A percentile compares a stretch with the other conserved stretches of the same genome.
Evolutionary conservation across 2,113 vertebrate species (phyloP).

Genomic region (Oryzias curvinotus): DNA sequence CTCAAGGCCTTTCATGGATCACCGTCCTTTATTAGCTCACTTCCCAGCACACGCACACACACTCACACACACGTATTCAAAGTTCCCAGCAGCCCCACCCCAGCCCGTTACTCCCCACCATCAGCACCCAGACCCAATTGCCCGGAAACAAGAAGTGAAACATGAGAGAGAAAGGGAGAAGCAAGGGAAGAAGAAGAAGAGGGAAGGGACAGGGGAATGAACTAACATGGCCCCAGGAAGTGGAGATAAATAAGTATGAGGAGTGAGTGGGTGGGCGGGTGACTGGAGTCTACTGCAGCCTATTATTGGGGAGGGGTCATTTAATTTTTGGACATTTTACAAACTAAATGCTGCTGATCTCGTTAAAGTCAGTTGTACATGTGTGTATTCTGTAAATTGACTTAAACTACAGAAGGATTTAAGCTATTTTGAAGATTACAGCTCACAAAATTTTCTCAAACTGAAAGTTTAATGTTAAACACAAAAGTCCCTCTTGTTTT

Average conservation of each 20-base stretch:
- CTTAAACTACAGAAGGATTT: not conserved
- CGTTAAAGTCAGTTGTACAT: constrained; percentile 16
- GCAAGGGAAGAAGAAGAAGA: constrained; percentile 57
- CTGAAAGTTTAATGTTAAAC: no score
- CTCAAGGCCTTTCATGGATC: constrained; percentile 84
- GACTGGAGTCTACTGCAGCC: constrained; percentile 50
- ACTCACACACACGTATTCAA: constrained; percentile 33
- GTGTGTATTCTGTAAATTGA: constrained; percentile 1
- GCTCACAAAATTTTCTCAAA: no score
- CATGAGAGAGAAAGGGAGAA: constrained; percentile 48
- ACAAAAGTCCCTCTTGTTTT: no score
- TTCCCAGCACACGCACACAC: constrained; percentile 70
- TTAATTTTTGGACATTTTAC: constrained; percentile 18
- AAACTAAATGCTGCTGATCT: constrained; percentile 15
- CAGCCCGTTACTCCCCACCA: constrained; percentile 69
- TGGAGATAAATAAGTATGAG: constrained; percentile 69
- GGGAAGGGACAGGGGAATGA: constrained; percentile 60
- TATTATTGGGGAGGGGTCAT: constrained; percentile 34
- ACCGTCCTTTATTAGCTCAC: constrained; percentile 81
- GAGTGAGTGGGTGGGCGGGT: constrained; percentile 43
- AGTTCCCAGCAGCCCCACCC: constrained; percentile 77
- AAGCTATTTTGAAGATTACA: no score
- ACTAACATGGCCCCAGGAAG: constrained; percentile 67
- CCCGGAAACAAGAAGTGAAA: constrained; percentile 75
- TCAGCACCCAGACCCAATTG: constrained; percentile 78